Evolutionary conservation across 2,888 invertebrate species (phyloP).

Genomic region (Itoplectis maculator): DNA sequence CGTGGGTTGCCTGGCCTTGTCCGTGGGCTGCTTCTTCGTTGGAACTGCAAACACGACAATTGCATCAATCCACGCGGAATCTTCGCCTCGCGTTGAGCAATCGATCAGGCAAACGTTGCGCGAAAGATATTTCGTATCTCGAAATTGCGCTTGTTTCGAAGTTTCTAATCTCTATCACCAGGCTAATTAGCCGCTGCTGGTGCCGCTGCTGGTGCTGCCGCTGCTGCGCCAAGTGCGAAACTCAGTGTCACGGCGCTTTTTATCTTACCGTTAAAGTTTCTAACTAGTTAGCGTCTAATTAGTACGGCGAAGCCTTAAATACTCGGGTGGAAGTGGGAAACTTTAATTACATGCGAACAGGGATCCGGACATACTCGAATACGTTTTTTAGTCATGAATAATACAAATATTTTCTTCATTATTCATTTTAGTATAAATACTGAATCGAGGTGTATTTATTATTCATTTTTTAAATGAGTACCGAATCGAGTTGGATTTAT

Average conservation of each 20-base stretch:
- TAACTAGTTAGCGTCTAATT: slow-evolving; percentile 74
- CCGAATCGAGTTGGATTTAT: no score
- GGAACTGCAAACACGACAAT: slow-evolving; percentile 74
- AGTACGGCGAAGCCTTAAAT: slow-evolving; percentile 58
- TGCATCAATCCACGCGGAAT: not conserved
- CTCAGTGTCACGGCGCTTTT: slow-evolving; percentile 52
- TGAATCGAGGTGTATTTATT: no score
- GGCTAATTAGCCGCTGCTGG: slow-evolving; percentile 53
- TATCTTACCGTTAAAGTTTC: slow-evolving; percentile 76
- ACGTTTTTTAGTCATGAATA: no score
- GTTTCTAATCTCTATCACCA: slow-evolving; percentile 72
- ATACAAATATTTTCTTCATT: no score
- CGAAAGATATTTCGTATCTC: slow-evolving; percentile 64
- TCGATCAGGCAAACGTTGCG: slow-evolving; percentile 58
- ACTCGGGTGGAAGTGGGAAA: slow-evolving; percentile 46
- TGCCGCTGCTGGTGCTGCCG: slow-evolving; percentile 9
- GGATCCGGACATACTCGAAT: no score
- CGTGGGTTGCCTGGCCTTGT: slow-evolving; percentile 70
- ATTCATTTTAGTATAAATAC: no score
- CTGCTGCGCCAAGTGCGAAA: slow-evolving; percentile 30
- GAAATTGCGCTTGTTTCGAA: slow-evolving; percentile 78
- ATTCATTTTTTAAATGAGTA: no score
- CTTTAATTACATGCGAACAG: slow-evolving; percentile 70
- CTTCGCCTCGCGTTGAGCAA: not conserved
- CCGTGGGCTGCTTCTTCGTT: slow-evolving; percentile 73